Evolutionary conservation across 2,797 vertebrate genomes (phyloP), one percentile per base, ranked within the genome.

Genomic region (Epinephelus coioides): DNA sequence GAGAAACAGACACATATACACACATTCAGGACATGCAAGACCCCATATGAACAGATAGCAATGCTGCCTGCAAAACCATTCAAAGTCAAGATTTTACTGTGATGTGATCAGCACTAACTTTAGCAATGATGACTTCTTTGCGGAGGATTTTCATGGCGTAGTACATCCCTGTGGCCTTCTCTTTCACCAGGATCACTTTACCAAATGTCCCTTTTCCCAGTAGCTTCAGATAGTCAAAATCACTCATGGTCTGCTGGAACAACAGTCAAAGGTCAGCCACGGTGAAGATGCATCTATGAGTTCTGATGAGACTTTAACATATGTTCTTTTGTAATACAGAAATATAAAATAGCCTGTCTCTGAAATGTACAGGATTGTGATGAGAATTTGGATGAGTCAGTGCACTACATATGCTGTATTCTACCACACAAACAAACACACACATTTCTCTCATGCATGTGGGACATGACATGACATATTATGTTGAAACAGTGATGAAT

Each of bases 81-180:
- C 34, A 7, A 21, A 51, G 53, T 46, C 6, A 40, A 19, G 4
- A 18, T 61, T 55, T 67, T 9, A 64, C 25, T 30, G 44, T 46
- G n/a, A 53, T 47, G 19, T 49, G 54, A 61, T 13, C 0, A 19
- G 15, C 30, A 85, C 93, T 27, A 57, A 97, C 98, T 95, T 99
- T 99, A 27, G 97, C 97, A 2, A 98, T 98, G 93, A 98, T 97
- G 78, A 99, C 97, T 89, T 99, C 97, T 78, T 99, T 99, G 73
- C 97, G 96, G 8, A 99, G 94, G 86, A 99, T 98, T 87, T 99
- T 99, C 98, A 99, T 99, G 93, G 98, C 98, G 0, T 99, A 99
- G 85, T 99, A 98, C 89, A 96, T 96, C n/a, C 97, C 97, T 0
- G 96, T 96, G 80, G 97, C 97, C 79, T 99, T 98, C 79, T 99